Evolutionary conservation across 2,797 vertebrate genomes (phyloP).

Genomic region (Gambelia wislizenii): DNA sequence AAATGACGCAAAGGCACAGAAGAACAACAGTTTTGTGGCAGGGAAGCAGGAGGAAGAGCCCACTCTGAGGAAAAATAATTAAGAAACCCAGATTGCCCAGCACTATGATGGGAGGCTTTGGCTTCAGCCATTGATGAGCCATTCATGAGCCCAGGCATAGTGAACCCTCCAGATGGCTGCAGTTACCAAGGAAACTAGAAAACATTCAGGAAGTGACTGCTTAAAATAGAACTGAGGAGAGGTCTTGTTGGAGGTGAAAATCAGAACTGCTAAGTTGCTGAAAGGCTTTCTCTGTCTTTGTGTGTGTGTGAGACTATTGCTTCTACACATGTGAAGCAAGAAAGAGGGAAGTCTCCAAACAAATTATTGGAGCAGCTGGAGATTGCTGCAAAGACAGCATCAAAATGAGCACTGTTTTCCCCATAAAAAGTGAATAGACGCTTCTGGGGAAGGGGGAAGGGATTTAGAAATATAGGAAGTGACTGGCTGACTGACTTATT

Average conservation of each 20-base stretch:
- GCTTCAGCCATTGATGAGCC: not conserved
- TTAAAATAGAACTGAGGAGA: conserved; percentile 4
- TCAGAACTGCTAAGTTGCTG: not conserved
- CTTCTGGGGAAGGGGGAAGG: too few species aligned
- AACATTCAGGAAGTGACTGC: not conserved
- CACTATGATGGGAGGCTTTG: not conserved
- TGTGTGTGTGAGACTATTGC: not conserved
- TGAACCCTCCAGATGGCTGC: conserved; percentile 22
- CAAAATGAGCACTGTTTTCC: not conserved
- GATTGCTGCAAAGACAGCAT: not conserved
- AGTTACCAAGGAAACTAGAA: conserved; percentile 11
- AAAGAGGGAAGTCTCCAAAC: not conserved
- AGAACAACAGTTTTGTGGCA: not conserved
- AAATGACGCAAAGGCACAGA: too few species aligned
- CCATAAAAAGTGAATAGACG: too few species aligned
- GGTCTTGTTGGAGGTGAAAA: not conserved
- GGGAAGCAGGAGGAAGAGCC: not conserved
- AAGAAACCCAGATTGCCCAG: not conserved
- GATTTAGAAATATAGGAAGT: not conserved
- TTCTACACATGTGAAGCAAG: not conserved
- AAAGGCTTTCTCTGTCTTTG: not conserved
- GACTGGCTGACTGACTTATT: not conserved
- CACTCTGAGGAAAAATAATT: not conserved
- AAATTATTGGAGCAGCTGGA: not conserved
- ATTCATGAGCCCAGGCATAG: not conserved